Base-by-base conservation (phyloP, 2,888 invertebrate genomes). In the Pheosia tremula region DNA sequence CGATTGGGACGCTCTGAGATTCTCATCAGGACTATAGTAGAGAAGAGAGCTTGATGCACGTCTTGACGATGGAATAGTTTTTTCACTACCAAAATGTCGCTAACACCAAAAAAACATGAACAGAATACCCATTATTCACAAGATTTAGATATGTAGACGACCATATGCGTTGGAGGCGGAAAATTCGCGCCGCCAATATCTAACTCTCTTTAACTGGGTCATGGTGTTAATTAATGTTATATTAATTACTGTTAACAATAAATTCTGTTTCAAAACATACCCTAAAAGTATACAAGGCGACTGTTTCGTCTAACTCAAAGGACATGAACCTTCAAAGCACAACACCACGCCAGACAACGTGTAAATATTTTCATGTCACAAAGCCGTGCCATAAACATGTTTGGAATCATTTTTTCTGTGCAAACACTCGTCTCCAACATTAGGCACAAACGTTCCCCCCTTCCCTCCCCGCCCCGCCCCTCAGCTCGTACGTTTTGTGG, bases 281-380 rank as follows among this genome's bases (percentile, higher is more conserved):
- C 53, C 57, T 43, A 45, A 7, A 36, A 13, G 4, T 36, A 6
- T 10, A n/a, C 13, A 37, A 36, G 52, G 52, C 9, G 52, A 24
- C 24, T 37, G 24, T 52, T 8, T 36, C 4, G 8, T 9, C 6
- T 56, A 9, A 39, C 24, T 10, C 13, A n/a, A 41, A 41, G 41
- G n/a, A 13, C 45, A 10, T 9, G 36, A 45, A 24, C 56, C 56
- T 56, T 56, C 11, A 41, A n/a, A 45, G 45, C 11, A 56, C 7
- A 43, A 56, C 43, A 56, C 36, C 10, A 37, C 56, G 58, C 60
- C 62, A 73, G 56, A 56, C 56, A 45, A 56, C 4, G 56, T 59
- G 58, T 60, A 63, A 69, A 60, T 70, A 70, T 66, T 65, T 66
- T 60, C 56, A 58, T 57, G 38, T 36, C 58, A 73, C 69, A 68